A percentile compares a stretch with the other conserved stretches of the same genome.
These are phyloP conservation scores for Muscicapa adusta DNA, from an alignment of 2,113 vertebrate genomes.

Conservation along the genomic window DNA sequence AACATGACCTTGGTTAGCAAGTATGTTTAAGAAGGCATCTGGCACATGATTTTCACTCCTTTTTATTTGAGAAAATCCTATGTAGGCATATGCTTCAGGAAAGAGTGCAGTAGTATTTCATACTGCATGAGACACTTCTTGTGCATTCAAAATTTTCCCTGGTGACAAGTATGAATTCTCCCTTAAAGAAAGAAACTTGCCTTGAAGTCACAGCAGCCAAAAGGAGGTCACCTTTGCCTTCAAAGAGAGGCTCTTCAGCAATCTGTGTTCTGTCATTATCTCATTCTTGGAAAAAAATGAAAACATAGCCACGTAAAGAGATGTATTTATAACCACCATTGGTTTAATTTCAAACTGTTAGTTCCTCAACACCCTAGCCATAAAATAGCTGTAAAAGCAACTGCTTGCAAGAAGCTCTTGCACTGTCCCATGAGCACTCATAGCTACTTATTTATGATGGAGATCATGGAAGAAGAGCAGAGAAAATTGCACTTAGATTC, in stretches of 20 bases:
- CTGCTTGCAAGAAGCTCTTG: neutral
- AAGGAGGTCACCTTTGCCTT: slow-evolving; percentile 28
- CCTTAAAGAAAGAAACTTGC: neutral
- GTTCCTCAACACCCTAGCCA: neutral
- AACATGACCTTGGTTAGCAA: neutral
- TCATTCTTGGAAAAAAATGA: neutral
- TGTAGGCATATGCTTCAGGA: neutral
- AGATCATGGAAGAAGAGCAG: neutral
- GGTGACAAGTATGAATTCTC: neutral
- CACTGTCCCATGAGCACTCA: neutral
- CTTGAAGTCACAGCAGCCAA: neutral
- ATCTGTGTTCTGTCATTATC: neutral
- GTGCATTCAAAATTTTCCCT: neutral
- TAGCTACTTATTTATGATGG: neutral
- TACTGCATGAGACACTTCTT: neutral
- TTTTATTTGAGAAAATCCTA: neutral
- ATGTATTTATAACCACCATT: neutral
- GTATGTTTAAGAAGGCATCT: neutral
- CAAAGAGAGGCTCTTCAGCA: neutral
- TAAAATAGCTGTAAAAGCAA: slow-evolving; percentile 21
- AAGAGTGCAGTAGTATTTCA: neutral
- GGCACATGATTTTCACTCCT: neutral
- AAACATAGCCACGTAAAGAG: neutral
- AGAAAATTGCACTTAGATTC: slow-evolving; percentile 3
- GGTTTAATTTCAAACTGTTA: neutral